Evolutionary conservation across 2,113 vertebrate species (phyloP).

Genomic region (Pollimyrus isidori): DNA sequence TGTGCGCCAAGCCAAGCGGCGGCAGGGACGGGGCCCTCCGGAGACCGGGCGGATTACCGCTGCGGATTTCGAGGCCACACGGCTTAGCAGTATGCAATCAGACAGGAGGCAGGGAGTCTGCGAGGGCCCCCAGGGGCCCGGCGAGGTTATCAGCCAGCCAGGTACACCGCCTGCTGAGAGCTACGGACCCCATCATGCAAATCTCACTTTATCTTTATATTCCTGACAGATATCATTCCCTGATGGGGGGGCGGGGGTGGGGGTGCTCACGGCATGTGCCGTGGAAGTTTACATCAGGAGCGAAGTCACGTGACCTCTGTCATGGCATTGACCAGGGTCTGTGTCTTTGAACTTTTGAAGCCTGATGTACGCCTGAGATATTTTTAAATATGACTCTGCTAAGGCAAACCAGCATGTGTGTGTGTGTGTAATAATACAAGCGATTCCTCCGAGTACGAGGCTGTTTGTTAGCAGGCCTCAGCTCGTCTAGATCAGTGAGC

Average conservation of each 20-base stretch:
- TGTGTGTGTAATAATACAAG: not conserved
- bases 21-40: not conserved
- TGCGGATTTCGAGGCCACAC: not conserved
- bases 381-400: not conserved
- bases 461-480: not conserved
- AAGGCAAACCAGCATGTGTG: not conserved
- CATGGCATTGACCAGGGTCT: not conserved
- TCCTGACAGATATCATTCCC: not conserved
- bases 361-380: not conserved
- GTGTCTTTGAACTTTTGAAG: not conserved
- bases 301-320: not conserved
- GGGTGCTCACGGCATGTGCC: not conserved
- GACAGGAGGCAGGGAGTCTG: not conserved
- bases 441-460: not conserved
- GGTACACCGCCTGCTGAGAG: not conserved
- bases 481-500: constrained; percentile 24
- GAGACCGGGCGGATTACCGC: not conserved
- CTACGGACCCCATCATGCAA: constrained; percentile 7
- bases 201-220: constrained; percentile 3
- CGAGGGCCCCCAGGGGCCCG: not conserved
- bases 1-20: not conserved
- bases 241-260: not conserved
- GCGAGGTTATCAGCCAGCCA: not conserved
- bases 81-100: constrained; percentile 10
- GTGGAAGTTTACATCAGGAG: not conserved